Percentiles rank a stretch among this genome's conserved stretches.
These are phyloP conservation scores for Epinotia nisella DNA, from an alignment of 2,888 invertebrate genomes.

Conservation along the genomic window DNA sequence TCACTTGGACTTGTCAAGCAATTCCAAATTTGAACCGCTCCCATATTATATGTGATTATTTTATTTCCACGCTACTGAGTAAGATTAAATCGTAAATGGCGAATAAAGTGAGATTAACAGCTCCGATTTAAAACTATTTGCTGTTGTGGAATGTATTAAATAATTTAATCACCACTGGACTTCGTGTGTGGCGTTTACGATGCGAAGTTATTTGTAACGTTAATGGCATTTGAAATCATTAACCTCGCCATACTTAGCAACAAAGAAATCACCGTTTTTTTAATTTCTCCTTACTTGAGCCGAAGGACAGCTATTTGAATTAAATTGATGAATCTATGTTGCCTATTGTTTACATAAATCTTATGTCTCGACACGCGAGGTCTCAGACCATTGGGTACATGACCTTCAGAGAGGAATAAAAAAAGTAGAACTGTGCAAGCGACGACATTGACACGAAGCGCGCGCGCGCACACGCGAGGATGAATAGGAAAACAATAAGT, in stretches of 20 bases:
- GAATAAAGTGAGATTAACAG: conserved; percentile 50
- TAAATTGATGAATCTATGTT: conserved; percentile 39
- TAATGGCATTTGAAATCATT: conserved; percentile 39
- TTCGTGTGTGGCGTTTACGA: conserved; percentile 47
- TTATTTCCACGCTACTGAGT: conserved; percentile 45
- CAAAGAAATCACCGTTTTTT: conserved; percentile 16
- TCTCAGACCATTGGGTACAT: conserved; percentile 67
- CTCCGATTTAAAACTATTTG: conserved; percentile 50
- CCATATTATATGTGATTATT: conserved; percentile 41
- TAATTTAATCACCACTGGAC: conserved; percentile 31
- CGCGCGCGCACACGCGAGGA: conserved; percentile 80
- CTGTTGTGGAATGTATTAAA: conserved; percentile 37
- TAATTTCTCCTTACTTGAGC: conserved; percentile 14
- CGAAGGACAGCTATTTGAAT: conserved; percentile 37
- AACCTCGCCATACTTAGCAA: conserved; percentile 28
- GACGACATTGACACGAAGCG: conserved; percentile 79
- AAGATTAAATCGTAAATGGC: conserved; percentile 53
- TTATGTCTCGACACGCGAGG: conserved; percentile 67
- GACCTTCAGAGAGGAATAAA: conserved; percentile 77
- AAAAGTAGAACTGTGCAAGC: conserved; percentile 63
- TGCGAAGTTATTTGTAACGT: conserved; percentile 35
- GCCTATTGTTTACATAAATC: conserved; percentile 64
- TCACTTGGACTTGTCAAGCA: conserved; percentile 63
- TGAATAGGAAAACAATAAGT: conserved; percentile 59
- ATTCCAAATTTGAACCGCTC: conserved; percentile 63